phyloP scores from a whole-genome alignment of 2,113 vertebrate genomes.

The Aspiorhynchus laticeps region DNA sequence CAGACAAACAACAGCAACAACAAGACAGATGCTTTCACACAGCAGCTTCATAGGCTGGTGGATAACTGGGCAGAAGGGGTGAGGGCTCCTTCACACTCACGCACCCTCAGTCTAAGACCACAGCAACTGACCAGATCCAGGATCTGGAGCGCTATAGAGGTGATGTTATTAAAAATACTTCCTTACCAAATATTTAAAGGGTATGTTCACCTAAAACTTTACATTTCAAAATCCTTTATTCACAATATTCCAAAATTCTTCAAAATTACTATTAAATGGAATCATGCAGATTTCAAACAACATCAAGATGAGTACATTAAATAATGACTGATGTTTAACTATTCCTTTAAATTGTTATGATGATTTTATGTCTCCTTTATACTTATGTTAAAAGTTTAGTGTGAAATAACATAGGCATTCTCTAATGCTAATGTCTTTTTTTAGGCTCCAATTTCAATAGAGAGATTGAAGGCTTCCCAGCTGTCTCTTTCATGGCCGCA shows the following conservation, averaged over 20 bases:
- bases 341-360: neutral
- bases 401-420: neutral
- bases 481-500: slow-evolving; percentile 63
- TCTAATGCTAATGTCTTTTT: neutral
- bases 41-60: slow-evolving; percentile 90
- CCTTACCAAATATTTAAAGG: neutral
- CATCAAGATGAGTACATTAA: neutral
- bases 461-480: slow-evolving; percentile 50
- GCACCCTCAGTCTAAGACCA: slow-evolving; percentile 66
- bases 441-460: slow-evolving; percentile 63
- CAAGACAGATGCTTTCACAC: slow-evolving; percentile 87
- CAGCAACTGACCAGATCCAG: slow-evolving; percentile 51
- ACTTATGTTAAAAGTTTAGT: neutral
- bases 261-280: neutral
- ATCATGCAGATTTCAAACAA: neutral
- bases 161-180: slow-evolving; percentile 20
- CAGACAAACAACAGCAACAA: slow-evolving; percentile 99
- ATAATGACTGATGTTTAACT: neutral
- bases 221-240: too few relatives aligned
- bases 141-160: slow-evolving; percentile 55
- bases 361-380: neutral
- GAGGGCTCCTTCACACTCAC: slow-evolving; percentile 72
- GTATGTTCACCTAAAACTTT: neutral
- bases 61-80: slow-evolving; percentile 92
- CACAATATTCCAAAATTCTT: neutral